These are phyloP conservation scores for Danio albolineatus DNA, from an alignment of 2,797 vertebrate genomes.

Conservation along the genomic window DNA sequence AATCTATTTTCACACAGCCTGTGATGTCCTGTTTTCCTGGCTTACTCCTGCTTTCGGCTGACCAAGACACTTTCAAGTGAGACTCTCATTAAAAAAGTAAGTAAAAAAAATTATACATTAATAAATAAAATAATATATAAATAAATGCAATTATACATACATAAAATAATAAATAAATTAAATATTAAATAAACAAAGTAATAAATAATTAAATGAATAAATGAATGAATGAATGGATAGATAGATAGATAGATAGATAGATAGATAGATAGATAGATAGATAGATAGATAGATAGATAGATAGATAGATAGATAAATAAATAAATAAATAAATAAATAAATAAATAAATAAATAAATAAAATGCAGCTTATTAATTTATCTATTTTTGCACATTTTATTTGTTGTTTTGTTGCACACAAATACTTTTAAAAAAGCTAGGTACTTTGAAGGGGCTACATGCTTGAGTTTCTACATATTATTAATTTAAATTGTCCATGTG, in stretches of 20 bases:
- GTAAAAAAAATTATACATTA: neutral
- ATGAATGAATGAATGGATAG: too few relatives aligned
- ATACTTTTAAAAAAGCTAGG: too few relatives aligned
- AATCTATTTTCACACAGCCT: slow-evolving; percentile 56
- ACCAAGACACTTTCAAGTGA: slow-evolving; percentile 58
- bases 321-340: neutral
- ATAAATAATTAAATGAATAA: too few relatives aligned
- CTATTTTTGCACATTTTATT: slow-evolving; percentile 35
- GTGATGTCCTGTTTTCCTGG: slow-evolving; percentile 45
- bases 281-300: slow-evolving; percentile 16
- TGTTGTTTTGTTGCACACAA: slow-evolving; percentile 31
- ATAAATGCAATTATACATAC: too few relatives aligned
- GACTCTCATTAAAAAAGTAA: slow-evolving; percentile 31
- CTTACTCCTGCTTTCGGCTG: slow-evolving; percentile 39
- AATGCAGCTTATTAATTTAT: slow-evolving; percentile 43
- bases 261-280: neutral
- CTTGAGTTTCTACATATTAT: too few relatives aligned
- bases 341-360: slow-evolving; percentile 18
- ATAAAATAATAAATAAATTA: slow-evolving; percentile 13
- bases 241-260: too few relatives aligned
- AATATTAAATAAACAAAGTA: too few relatives aligned
- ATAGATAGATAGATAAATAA: neutral
- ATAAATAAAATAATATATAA: too few relatives aligned
- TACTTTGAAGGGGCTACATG: too few relatives aligned
- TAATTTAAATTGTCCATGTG: too few relatives aligned